Conservation (phyloP, 2,797 vertebrate genomes). For the Coluber constrictor region DNA sequence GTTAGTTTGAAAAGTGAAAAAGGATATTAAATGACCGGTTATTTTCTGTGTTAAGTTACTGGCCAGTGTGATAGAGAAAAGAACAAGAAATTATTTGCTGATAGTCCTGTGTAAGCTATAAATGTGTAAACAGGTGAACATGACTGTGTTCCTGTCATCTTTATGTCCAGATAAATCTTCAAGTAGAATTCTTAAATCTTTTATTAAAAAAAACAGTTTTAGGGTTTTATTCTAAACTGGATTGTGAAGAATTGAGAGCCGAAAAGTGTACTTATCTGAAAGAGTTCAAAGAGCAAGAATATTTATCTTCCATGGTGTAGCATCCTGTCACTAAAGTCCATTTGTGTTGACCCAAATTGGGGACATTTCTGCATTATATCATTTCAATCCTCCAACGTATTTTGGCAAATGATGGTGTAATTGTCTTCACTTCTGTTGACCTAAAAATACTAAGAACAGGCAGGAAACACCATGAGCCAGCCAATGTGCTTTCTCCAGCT, state of each 20-base stretch:
- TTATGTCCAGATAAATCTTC: neutral
- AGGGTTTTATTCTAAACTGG: neutral
- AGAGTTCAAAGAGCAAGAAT: neutral
- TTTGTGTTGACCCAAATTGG: neutral
- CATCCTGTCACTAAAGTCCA: neutral
- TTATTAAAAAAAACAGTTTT: neutral
- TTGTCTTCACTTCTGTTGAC: neutral
- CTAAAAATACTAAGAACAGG: neutral
- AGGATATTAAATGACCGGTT: neutral
- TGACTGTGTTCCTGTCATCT: neutral
- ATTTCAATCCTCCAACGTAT: neutral
- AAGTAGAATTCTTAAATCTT: neutral
- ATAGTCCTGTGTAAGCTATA: neutral
- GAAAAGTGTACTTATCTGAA: neutral
- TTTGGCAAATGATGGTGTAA: neutral
- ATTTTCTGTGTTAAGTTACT: neutral
- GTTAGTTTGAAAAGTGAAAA: neutral
- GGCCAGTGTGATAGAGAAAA: neutral
- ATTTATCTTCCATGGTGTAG: neutral
- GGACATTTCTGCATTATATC: neutral
- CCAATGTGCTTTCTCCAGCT: neutral
- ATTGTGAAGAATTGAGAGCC: neutral
- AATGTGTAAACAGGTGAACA: neutral
- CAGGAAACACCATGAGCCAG: neutral
- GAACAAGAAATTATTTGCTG: neutral